Conservation (phyloP, 2,113 vertebrate genomes). For the Rousettus leschenaultii region DNA sequence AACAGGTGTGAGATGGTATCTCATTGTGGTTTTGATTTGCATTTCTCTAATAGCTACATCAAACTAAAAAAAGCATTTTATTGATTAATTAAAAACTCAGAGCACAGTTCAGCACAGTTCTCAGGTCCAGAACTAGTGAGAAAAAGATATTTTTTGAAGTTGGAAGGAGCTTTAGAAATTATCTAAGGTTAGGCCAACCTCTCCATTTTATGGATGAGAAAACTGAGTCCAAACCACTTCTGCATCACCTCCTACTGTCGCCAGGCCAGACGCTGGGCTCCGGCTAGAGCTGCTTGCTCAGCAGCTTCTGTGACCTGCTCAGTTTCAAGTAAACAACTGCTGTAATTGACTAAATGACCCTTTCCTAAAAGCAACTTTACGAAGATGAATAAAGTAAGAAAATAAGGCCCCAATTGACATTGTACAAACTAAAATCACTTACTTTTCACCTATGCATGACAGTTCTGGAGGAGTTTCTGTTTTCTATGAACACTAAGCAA, state of each 20-base stretch:
- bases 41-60: too few species aligned
- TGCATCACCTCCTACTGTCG: background rate
- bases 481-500: background rate
- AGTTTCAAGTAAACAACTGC: background rate
- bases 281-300: background rate
- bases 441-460: slow-evolving; percentile 7
- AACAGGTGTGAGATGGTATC: too few species aligned
- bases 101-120: background rate
- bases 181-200: background rate
- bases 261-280: background rate
- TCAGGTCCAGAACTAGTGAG: background rate
- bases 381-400: background rate
- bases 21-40: too few species aligned
- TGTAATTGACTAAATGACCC: background rate
- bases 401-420: background rate
- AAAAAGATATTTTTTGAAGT: background rate
- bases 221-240: background rate
- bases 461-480: background rate
- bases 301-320: background rate
- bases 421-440: background rate
- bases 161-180: background rate
- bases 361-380: slow-evolving; percentile 11
- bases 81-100: background rate
- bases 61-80: background rate
- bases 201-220: background rate